Evolutionary conservation across 1,140 invertebrate species (phyloP), one percentile per base, ranked within the genome.

Genomic region (Drosophila pseudoobscura): DNA sequence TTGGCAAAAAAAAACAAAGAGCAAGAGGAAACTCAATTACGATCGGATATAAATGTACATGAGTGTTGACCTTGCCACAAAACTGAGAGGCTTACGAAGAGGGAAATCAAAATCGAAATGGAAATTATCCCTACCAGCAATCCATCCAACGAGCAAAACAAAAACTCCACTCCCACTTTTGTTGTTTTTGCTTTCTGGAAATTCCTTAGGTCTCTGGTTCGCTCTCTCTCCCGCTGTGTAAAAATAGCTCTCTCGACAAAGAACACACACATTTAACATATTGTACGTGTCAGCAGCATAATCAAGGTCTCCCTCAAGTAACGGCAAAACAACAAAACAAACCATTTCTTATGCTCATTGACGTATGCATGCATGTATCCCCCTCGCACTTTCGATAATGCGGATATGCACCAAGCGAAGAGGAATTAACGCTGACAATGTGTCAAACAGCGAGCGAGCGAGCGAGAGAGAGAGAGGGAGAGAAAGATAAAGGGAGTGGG

Each of bases 211-310:
- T 51, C 26, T 44, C 9, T 39, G 11, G 3, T 11, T 4, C 9
- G 11, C 31, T 35, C 31, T 35, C 9, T 35, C 31, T 35, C 31
- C 17, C 17, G 17, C 17, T 35, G 8, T 35, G 63, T 69, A 72
- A 72, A 54, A 51, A 44, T 44, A 8, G 17, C 24, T 62, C 50
- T 54, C 49, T 20, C 59, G 9, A 50, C 51, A 69, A 57, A 57
- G 45, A 43, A 26, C 39, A 69, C 63, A 69, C 44, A 64, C 65
- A 69, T 41, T n/a, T 46, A 62, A 62, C 70, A 74, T 43, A 64
- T 45, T 74, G 70, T 74, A 74, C 71, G 70, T 74, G 71, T 74
- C 70, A 74, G 64, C 71, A 49, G 49, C 35, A 49, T 29, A 43
- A 53, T 74, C 54, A 65, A 74, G 59, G 71, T 49, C 71, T 39